Conservation (phyloP, 2,113 vertebrate species). For the Ellobius talpinus region DNA sequence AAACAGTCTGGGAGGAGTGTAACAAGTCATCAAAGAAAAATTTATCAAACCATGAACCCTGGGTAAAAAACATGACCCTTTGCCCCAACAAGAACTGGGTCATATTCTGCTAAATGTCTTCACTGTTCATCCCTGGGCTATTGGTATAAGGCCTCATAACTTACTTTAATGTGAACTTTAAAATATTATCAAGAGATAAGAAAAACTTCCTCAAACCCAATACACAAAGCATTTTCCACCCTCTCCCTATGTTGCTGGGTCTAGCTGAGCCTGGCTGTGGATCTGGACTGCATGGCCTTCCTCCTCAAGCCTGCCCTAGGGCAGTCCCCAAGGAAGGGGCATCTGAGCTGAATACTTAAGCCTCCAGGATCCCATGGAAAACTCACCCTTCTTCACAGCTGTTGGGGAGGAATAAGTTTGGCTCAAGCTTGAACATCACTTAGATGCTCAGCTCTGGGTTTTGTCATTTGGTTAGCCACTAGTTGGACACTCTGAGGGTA, state of each 20-base stretch:
- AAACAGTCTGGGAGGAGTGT: background rate
- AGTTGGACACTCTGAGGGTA: background rate
- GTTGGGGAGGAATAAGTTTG: background rate
- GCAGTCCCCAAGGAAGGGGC: background rate
- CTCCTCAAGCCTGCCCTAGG: background rate
- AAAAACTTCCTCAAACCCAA: background rate
- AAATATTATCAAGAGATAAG: background rate
- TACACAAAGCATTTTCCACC: background rate
- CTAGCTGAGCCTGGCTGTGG: background rate
- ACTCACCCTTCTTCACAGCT: rapidly evolving
- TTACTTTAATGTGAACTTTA: background rate
- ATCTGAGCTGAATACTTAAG: background rate
- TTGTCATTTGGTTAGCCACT: background rate
- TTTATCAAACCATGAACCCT: background rate
- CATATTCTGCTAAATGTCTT: background rate
- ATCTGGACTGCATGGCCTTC: too few species aligned
- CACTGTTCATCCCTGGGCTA: background rate
- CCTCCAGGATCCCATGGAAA: background rate
- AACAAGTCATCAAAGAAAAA: background rate
- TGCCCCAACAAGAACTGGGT: rapidly evolving
- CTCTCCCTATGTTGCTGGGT: background rate
- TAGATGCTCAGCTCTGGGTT: background rate
- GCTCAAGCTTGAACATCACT: background rate
- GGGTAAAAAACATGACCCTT: background rate
- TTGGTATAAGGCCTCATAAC: background rate